phyloP scores from a whole-genome alignment of 2,888 invertebrate genomes.

The Eupithecia subumbrata region DNA sequence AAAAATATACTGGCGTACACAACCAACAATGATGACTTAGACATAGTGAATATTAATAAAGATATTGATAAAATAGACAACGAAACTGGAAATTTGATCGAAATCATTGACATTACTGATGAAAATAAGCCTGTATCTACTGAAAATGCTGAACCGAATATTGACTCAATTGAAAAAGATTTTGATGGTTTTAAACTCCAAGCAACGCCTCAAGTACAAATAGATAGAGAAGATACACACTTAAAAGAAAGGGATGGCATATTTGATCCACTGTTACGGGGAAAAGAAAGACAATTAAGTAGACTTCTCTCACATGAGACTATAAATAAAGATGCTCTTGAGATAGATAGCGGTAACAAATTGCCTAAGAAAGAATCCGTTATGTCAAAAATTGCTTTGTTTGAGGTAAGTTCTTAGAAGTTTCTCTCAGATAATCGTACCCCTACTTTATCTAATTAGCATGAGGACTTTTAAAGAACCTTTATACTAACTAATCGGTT shows the following conservation, averaged over 20 bases:
- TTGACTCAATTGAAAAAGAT: slow-evolving; percentile 5
- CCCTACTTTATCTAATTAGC: too few relatives aligned
- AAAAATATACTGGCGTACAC: slow-evolving; percentile 34
- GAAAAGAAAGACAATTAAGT: slow-evolving; percentile 62
- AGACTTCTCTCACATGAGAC: slow-evolving; percentile 45
- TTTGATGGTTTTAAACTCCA: neutral
- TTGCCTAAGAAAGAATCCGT: slow-evolving; percentile 63
- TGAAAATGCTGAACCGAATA: slow-evolving; percentile 6
- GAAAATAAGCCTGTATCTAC: neutral
- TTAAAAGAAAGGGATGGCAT: slow-evolving; percentile 39
- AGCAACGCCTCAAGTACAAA: slow-evolving; percentile 18
- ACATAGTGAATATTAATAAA: slow-evolving; percentile 25
- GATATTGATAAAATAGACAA: neutral
- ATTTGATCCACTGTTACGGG: slow-evolving; percentile 57
- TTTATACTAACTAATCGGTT: neutral
- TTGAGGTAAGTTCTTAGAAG: slow-evolving; percentile 63
- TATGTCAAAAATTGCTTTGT: slow-evolving; percentile 71
- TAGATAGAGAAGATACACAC: slow-evolving; percentile 8
- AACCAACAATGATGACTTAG: slow-evolving; percentile 26
- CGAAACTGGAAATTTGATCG: neutral
- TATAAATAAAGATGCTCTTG: slow-evolving; percentile 37
- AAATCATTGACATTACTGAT: neutral
- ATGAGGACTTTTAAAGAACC: neutral
- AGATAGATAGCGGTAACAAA: slow-evolving; percentile 48
- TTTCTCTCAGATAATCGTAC: neutral